Base-by-base conservation (phyloP, 2,888 invertebrate genomes). In the Idaea aversata region DNA sequence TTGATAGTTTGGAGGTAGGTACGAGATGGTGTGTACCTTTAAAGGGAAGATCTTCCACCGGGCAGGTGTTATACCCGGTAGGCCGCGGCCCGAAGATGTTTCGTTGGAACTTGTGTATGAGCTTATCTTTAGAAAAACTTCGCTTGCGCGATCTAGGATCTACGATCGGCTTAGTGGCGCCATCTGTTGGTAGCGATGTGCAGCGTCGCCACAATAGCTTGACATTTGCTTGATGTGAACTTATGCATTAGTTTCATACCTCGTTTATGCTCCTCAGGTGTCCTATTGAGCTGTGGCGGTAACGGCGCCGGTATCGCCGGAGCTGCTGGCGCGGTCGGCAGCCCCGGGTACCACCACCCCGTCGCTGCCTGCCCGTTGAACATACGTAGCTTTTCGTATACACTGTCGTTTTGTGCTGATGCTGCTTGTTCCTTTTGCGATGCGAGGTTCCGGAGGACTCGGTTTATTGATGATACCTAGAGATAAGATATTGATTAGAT, bases 391-490 rank as follows among this genome's bases (percentile, higher is more conserved):
- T 98, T 98, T 91, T 98, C 98, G 91, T 98, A 98, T 61, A 98
- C 97, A 72, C 97, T 97, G 90, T 98, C 98, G 86, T 96, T 96
- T 81, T 96, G 96, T 74, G 95, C 95, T 61, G 95, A 95, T 61
- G 96, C 95, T 78, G 97, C 97, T 88, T 98, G 98, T 91, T 98
- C 99, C 90, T 99, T 99, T 91, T 98, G 98, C 63, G 98, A 97
- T 35, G 99, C 98, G 80, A 99, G 94, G 93, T 99, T 99, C 72
- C 99, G 94, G 67, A 99, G 94, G 70, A 99, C 99, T 78, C 99
- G 96, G 94, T 99, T 99, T 90, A 99, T 99, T 82, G 98, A 99
- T 71, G 99, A 99, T 74, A 99, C 98, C 98, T 99, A 10, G 94
- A 47, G 25, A 59, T 65, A 61, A 65, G 15, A 64, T 10, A 58